Evolutionary conservation across 2,888 invertebrate species (phyloP), one percentile per base, ranked within the genome.

Genomic region (Tenthredo livida): DNA sequence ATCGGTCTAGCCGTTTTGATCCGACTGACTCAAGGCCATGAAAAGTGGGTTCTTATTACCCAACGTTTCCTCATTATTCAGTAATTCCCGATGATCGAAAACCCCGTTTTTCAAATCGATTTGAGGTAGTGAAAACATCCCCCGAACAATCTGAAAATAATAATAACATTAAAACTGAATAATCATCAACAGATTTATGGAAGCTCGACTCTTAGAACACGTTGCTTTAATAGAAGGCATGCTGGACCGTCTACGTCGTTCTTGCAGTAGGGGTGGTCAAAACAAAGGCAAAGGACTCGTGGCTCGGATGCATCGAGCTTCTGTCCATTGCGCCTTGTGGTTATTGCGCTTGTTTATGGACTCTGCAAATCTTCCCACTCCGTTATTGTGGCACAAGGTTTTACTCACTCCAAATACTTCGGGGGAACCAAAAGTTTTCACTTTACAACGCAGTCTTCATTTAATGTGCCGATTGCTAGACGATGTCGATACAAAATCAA

Each of bases 401-500:
- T 87, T 93, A 83, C 89, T 93, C 50, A 90, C 91, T 84, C 90
- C 92, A 3, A 87, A 89, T 58, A 89, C 88, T 21, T 86, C 90
- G 2, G 87, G 88, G 6, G 89, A 90, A 58, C 88, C 89, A 15
- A 90, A 88, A 67, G 87, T 89, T 3, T 88, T 88, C 29, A 88
- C 87, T 0, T 85, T 93, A 73, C 87, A 91, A 84, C 87, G 89
- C 33, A 90, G 89, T 84, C 89, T 93, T 78, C 91, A 92, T 50
- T 90, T 91, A 84, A 93, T 97, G 87, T 97, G 97, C 90, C 95
- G 96, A 73, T 94, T 97, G 37, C 93, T 97, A 17, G 94, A 96
- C 65, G 94, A 95, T 73, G 95, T 96, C 54, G 98, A 98, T 91
- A 97, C 97, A 43, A 98, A 98, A 93, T 96, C 96, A 88, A 98